Evolutionary conservation across 2,888 invertebrate species (phyloP).

Genomic region (Heteropelma amictum): DNA sequence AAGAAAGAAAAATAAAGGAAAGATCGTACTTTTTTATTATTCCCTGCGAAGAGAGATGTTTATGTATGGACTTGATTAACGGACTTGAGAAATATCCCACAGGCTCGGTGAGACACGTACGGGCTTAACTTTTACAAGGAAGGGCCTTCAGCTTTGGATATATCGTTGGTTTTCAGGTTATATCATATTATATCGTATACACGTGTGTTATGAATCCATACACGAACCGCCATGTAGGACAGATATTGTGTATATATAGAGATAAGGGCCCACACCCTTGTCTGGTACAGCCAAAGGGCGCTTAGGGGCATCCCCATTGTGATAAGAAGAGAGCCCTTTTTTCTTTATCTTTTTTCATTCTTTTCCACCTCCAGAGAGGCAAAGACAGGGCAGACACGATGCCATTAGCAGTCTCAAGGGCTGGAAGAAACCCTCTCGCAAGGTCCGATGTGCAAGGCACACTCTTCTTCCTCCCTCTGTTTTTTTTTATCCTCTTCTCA

Average conservation of each 20-base stretch:
- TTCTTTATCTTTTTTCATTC: too few species aligned
- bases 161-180: conserved; percentile 20
- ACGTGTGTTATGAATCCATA: not conserved
- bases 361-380: conserved; percentile 11
- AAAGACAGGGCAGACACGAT: conserved; percentile 34
- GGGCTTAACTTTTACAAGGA: not conserved
- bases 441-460: conserved; percentile 12
- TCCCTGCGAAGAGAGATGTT: conserved; percentile 34
- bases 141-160: conserved; percentile 6
- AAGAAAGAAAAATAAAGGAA: conserved; percentile 18
- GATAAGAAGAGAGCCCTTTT: conserved; percentile 44
- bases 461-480: not conserved
- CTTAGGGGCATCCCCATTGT: conserved; percentile 20
- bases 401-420: conserved; percentile 53
- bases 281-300: conserved; percentile 28
- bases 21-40: conserved; percentile 12
- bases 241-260: not conserved
- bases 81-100: conserved; percentile 6
- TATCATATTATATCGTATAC: not conserved
- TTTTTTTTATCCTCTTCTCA: not conserved
- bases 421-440: conserved; percentile 37
- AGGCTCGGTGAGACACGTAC: not conserved
- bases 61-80: conserved; percentile 50
- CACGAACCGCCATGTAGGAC: not conserved
- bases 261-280: not conserved